A percentile compares a stretch with the other conserved stretches of the same genome.
phyloP scores from a whole-genome alignment of 2,113 vertebrate species.

The Laterallus jamaicensis region DNA sequence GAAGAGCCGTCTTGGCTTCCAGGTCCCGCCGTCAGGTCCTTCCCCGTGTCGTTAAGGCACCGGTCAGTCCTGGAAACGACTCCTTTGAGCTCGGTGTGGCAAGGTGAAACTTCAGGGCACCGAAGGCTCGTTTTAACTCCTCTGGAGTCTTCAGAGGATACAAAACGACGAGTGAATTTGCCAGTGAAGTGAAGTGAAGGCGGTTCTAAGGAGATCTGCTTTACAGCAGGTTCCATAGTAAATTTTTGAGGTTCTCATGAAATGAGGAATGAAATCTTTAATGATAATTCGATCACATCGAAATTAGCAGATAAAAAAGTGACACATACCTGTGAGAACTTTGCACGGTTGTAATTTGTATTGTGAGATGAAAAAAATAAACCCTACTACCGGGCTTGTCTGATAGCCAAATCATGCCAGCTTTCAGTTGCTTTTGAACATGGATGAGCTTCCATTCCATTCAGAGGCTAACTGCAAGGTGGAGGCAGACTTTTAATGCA shows the following conservation, averaged over 20 bases:
- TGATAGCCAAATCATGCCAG: neutral
- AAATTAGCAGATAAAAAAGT: neutral
- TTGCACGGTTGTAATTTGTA: neutral
- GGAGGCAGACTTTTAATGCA: neutral
- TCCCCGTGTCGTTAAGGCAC: neutral
- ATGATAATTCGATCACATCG: rapidly evolving
- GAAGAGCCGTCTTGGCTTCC: neutral
- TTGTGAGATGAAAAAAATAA: neutral
- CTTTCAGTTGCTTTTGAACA: no score
- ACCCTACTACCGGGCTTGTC: rapidly evolving
- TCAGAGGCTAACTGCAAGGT: neutral
- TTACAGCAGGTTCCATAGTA: neutral
- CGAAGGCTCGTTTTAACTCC: neutral
- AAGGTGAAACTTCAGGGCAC: neutral
- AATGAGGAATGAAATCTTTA: neutral
- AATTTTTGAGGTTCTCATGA: neutral
- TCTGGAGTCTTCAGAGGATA: neutral
- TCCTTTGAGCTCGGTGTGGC: neutral
- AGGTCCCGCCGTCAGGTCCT: neutral
- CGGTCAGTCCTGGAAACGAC: neutral
- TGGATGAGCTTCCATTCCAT: no score
- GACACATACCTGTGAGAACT: neutral
- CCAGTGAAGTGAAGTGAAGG: neutral
- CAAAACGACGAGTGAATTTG: neutral
- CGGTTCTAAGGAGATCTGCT: neutral